Evolutionary conservation across 2,888 invertebrate species (phyloP).

Genomic region (Pogonocherus hispidulus): DNA sequence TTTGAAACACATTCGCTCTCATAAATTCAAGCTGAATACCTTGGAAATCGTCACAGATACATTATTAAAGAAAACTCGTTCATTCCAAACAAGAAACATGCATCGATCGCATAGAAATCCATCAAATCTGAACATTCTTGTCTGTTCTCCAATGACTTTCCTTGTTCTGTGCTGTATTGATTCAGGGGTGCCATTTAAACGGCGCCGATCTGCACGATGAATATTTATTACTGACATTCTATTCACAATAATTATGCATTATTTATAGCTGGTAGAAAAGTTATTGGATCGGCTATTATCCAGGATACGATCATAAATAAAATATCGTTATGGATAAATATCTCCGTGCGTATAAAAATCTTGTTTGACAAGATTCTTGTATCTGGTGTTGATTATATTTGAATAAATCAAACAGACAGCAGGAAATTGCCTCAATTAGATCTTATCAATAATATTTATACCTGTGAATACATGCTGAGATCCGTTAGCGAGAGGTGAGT

Average conservation of each 20-base stretch:
- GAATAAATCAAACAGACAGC: background rate
- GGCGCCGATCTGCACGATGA: constrained; percentile 5
- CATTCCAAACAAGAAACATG: background rate
- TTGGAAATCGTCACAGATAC: constrained; percentile 13
- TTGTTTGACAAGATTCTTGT: background rate
- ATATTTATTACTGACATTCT: constrained; percentile 7
- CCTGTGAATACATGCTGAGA: background rate
- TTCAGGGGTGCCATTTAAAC: background rate
- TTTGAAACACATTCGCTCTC: constrained; percentile 1
- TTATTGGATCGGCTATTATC: background rate
- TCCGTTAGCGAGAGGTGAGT: background rate
- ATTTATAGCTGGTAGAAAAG: background rate
- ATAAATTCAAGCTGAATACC: constrained; percentile 21
- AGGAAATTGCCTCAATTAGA: background rate
- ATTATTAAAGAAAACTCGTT: background rate
- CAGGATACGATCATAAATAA: background rate
- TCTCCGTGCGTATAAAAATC: background rate
- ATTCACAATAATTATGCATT: background rate
- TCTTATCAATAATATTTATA: background rate
- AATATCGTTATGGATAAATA: background rate
- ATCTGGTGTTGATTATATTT: background rate
- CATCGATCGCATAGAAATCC: background rate
- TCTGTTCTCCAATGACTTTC: background rate
- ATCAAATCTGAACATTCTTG: background rate
- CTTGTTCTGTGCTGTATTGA: background rate